Conservation (phyloP, 2,113 vertebrate species). For the Meriones unguiculatus region DNA sequence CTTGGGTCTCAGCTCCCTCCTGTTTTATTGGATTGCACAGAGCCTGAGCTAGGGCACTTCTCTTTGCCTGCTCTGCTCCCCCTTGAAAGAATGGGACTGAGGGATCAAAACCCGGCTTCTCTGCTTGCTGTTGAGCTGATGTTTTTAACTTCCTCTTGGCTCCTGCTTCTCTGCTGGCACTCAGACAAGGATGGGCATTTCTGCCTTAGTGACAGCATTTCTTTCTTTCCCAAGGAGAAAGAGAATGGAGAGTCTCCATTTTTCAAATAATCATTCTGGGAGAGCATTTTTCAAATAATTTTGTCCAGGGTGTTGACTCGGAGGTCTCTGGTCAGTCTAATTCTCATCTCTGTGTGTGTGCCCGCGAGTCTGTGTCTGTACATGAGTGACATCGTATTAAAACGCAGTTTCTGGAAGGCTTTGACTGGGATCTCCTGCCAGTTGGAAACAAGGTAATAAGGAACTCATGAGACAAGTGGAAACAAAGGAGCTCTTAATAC, state of each 20-base stretch:
- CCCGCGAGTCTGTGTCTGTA: not conserved
- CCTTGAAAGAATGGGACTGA: not conserved
- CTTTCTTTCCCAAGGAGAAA: not conserved
- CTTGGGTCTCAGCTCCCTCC: not conserved
- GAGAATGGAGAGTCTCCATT: not conserved
- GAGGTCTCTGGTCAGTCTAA: not conserved
- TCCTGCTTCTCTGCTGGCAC: not conserved
- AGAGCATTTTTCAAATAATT: not conserved
- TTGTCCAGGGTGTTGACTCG: not conserved
- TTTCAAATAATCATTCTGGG: slow-evolving; percentile 13
- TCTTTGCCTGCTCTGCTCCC: not conserved
- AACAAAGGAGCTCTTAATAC: not conserved
- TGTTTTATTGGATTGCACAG: not conserved
- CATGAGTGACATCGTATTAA: not conserved
- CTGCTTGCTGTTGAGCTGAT: not conserved
- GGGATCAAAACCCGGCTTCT: not conserved
- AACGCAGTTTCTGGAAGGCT: not conserved
- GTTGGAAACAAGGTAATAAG: not conserved
- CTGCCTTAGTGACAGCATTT: not conserved
- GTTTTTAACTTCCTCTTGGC: not conserved
- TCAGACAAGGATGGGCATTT: not conserved
- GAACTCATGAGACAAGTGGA: not conserved
- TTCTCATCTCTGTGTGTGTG: not conserved
- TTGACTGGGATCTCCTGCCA: slow-evolving; percentile 6
- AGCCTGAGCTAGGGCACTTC: not conserved